Base-by-base conservation (phyloP, 2,888 invertebrate genomes). In the Eudiplozoon nipponicum region DNA sequence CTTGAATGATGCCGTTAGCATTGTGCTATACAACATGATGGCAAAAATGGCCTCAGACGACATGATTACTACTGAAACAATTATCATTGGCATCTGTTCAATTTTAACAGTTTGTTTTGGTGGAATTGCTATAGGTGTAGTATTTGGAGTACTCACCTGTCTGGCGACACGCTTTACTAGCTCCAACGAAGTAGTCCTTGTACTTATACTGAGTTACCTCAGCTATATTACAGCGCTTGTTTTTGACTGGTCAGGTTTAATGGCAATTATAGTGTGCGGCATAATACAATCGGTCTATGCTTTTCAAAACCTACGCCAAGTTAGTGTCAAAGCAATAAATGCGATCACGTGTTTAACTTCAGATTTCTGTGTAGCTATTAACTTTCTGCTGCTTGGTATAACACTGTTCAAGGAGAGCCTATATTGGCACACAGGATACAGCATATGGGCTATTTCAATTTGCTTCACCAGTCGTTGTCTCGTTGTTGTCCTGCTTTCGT, bases 351-450 rank as follows among this genome's bases (percentile, higher is more conserved):
- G n/a, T n/a, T n/a, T n/a, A n/a, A n/a, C n/a, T n/a, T n/a, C n/a
- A n/a, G n/a, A n/a, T n/a, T n/a, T 62, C 7, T 55, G 57, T 45
- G 66, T 66, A 48, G 59, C 62, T 18, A 55, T 67, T 31, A 66
- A 67, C 42, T 66, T 66, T 54, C 54, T 66, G 45, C 65, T 65
- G 47, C 56, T 66, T 38, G 66, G 66, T 2, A 56, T 66, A 46
- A 59, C 61, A 42, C 48, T 65, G 28, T 57, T 65, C 15, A 56
- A 59, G 39, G 58, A 57, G 3, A 45, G 52, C 13, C 60, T 59
- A 43, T 48, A 48, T 2, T 64, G 62, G 61, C 55, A 62, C 46
- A 58, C 60, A 2, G 60, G 59, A 2, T 64, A 65, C 46, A 53
- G 57, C 2, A 44, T 62, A 19, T 61, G 60, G 57, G 51, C 59